phyloP scores from a whole-genome alignment of 2,113 vertebrate genomes.

The Prolemur simus region DNA sequence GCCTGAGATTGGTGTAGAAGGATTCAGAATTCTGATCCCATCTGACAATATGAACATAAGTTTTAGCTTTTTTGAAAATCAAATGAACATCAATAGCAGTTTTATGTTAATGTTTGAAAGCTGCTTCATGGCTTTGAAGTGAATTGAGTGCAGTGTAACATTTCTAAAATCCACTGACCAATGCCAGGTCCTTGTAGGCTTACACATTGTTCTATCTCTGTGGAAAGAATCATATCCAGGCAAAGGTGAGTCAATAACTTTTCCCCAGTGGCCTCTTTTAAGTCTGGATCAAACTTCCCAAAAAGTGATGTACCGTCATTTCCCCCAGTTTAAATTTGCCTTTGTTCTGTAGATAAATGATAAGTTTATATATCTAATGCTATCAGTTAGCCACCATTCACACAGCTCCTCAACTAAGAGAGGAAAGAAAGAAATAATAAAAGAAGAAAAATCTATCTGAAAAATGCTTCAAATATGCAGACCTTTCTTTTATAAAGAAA shows the following conservation, averaged over 20 bases:
- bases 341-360: slow-evolving; percentile 46
- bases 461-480: slow-evolving; percentile 13
- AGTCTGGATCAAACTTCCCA: not conserved
- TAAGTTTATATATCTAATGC: not conserved
- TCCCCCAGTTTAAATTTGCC: slow-evolving; percentile 21
- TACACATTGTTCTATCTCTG: not conserved
- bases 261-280: not conserved
- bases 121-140: slow-evolving; percentile 26
- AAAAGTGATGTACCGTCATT: not conserved
- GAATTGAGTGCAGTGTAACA: not conserved
- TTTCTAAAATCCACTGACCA: slow-evolving; percentile 37
- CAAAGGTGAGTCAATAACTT: not conserved
- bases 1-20: not conserved
- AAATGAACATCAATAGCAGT: not conserved
- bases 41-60: not conserved
- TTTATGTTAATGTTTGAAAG: slow-evolving; percentile 27
- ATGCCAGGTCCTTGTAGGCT: not conserved
- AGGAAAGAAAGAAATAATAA: not conserved
- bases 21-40: not conserved
- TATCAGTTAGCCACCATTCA: not conserved
- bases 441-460: not conserved
- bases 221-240: not conserved
- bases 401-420: not conserved
- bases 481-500: not conserved
- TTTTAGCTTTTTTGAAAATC: not conserved